phyloP scores from a whole-genome alignment of 2,797 vertebrate species.

The Fratercula arctica region DNA sequence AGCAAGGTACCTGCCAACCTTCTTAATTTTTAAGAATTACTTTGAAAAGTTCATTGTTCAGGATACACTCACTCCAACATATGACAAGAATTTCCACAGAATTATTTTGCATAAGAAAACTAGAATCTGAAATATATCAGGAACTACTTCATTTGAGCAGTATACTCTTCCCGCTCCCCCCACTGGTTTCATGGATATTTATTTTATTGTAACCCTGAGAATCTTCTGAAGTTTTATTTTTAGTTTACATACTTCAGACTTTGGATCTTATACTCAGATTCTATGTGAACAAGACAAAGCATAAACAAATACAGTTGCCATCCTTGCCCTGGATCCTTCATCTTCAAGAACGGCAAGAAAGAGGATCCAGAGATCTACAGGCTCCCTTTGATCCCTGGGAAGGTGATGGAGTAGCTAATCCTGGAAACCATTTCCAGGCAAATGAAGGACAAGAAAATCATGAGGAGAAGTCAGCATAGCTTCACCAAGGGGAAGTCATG shows the following conservation, averaged over 20 bases:
- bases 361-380: not conserved
- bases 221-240: not conserved
- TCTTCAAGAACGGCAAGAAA: not conserved
- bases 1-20: not conserved
- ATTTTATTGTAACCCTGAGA: not conserved
- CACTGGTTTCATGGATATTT: not conserved
- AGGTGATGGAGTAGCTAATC: not conserved
- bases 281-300: not conserved
- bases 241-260: not conserved
- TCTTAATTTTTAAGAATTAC: not conserved
- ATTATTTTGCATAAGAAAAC: not conserved
- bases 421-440: not conserved
- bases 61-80: not conserved
- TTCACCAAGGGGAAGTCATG: not conserved
- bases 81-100: not conserved
- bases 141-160: not conserved
- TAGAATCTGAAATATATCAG: not conserved
- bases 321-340: not conserved
- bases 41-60: not conserved
- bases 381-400: not conserved
- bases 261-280: not conserved
- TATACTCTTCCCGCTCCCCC: not conserved
- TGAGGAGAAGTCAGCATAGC: not conserved
- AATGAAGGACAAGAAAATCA: not conserved
- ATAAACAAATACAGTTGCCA: not conserved